These are phyloP conservation scores for Volucella inflata DNA, from an alignment of 2,888 invertebrate species.

Conservation along the genomic window DNA sequence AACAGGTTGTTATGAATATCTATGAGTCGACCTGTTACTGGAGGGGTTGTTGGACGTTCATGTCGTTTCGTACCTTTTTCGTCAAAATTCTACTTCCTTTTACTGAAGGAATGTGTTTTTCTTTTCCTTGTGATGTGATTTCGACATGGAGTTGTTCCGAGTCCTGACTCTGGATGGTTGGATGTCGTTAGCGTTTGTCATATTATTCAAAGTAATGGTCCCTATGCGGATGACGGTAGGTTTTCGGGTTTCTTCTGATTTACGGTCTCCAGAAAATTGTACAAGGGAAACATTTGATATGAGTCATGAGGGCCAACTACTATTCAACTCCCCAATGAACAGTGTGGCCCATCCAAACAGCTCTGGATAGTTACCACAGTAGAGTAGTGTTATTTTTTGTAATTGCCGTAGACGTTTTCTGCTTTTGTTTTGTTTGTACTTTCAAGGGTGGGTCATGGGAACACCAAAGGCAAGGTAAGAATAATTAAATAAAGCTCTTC, in stretches of 20 bases:
- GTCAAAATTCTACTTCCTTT: not conserved
- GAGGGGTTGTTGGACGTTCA: not conserved
- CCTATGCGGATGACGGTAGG: not conserved
- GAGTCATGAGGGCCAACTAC: not conserved
- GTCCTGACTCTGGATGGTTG: no score
- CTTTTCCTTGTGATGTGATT: not conserved
- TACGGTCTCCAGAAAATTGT: not conserved
- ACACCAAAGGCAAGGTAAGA: not conserved
- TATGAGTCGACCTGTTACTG: not conserved
- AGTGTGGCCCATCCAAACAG: no score
- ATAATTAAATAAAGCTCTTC: constrained; percentile 26
- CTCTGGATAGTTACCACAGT: not conserved
- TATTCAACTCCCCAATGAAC: not conserved
- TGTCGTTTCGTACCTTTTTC: not conserved
- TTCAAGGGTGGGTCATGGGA: no score
- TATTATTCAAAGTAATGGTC: constrained; percentile 6
- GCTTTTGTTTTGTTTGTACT: no score
- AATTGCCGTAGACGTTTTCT: not conserved
- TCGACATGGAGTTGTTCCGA: not conserved
- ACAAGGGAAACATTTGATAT: constrained; percentile 1
- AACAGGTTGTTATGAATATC: constrained; percentile 12
- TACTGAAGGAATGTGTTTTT: not conserved
- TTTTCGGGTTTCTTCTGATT: not conserved
- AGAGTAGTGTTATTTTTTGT: constrained; percentile 6
- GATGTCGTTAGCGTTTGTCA: not conserved